Evolutionary conservation across 2,797 vertebrate species (phyloP).

Genomic region (Hemitrygon akajei): DNA sequence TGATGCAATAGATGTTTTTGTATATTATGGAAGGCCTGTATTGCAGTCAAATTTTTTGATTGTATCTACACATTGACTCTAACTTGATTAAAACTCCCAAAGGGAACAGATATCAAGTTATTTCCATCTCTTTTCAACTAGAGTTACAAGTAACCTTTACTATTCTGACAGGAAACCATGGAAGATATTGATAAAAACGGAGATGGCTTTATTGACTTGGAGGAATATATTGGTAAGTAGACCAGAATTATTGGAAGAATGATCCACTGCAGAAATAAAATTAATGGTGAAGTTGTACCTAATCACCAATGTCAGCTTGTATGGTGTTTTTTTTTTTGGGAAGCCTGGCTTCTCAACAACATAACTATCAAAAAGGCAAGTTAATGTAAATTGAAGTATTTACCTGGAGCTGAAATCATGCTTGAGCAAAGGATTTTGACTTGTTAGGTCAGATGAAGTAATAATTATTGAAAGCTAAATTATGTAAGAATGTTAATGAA

Average conservation of each 20-base stretch:
- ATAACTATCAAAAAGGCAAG: too few species aligned
- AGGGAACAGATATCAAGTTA: neutral
- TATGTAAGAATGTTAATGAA: neutral
- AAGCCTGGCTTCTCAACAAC: neutral
- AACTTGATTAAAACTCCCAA: neutral
- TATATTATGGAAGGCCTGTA: neutral
- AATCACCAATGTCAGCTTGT: neutral
- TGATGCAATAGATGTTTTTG: neutral
- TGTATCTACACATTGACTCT: neutral
- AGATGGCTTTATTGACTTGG: conserved; percentile 79
- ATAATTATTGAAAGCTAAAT: neutral
- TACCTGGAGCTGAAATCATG: neutral
- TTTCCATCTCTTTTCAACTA: too few species aligned
- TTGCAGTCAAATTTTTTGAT: neutral
- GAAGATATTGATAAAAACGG: conserved; percentile 89
- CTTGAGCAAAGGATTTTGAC: neutral
- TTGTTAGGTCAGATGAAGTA: neutral
- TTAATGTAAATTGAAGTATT: neutral
- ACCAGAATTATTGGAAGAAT: neutral
- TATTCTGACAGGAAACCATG: conserved; percentile 72
- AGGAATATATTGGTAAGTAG: conserved; percentile 83
- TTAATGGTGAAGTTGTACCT: neutral
- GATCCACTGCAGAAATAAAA: neutral
- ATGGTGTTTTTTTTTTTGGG: neutral
- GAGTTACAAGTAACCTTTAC: neutral